Evolutionary conservation across 2,888 invertebrate species (phyloP).

Genomic region (Amitus sp.): DNA sequence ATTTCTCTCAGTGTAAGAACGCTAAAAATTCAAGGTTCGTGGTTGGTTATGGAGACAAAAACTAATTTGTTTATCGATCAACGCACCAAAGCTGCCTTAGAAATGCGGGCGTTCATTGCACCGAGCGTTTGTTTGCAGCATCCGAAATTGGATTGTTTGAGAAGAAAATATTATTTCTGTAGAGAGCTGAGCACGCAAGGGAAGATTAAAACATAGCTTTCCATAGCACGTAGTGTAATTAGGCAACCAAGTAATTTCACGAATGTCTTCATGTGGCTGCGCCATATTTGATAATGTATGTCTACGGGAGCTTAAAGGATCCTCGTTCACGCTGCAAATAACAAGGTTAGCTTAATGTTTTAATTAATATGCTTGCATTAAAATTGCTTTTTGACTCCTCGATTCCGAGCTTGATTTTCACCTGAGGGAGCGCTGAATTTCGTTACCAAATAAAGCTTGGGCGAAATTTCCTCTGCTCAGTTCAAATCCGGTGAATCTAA

Average conservation of each 20-base stretch:
- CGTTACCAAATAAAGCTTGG: too few species aligned
- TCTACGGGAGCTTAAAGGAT: constrained; percentile 14
- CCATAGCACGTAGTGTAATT: constrained; percentile 1
- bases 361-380: constrained; percentile 42
- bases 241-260: constrained; percentile 1
- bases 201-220: neutral
- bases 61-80: too few species aligned
- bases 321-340: constrained; percentile 21
- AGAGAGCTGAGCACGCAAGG: neutral
- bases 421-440: neutral
- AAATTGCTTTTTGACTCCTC: constrained; percentile 19
- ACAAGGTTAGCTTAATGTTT: constrained; percentile 36
- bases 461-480: too few species aligned
- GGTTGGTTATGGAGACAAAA: too few species aligned
- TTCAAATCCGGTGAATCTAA: too few species aligned
- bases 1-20: too few species aligned
- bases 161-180: neutral
- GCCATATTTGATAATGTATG: constrained; percentile 19
- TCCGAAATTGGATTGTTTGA: neutral
- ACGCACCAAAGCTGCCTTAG: neutral
- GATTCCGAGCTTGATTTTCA: neutral
- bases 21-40: too few species aligned
- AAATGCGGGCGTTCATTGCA: neutral
- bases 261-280: constrained; percentile 9
- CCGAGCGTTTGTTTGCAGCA: neutral